Evolutionary conservation across 2,888 invertebrate species (phyloP).

Genomic region (Sesamia inferens): DNA sequence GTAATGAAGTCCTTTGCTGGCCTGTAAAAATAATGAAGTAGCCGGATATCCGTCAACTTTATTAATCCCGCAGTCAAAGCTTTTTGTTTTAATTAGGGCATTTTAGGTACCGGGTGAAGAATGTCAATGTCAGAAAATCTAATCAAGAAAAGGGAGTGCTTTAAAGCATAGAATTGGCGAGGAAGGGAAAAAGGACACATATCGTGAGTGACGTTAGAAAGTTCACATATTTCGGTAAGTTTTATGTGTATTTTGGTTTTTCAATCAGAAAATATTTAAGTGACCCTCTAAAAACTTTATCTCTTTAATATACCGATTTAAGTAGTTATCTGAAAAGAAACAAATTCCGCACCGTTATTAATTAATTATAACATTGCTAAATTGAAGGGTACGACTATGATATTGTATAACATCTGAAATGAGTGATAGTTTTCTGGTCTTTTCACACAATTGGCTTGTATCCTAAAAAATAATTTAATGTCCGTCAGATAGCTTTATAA

Average conservation of each 20-base stretch:
- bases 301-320: not conserved
- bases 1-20: not conserved
- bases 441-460: no score
- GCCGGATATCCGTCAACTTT: constrained; percentile 21
- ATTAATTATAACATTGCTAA: no score
- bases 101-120: constrained; percentile 1
- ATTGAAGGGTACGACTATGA: no score
- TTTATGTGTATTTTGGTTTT: not conserved
- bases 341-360: no score
- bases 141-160: not conserved
- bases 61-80: constrained; percentile 29
- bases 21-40: constrained; percentile 11
- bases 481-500: no score
- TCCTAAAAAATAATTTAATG: no score
- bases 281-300: not conserved
- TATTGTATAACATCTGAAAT: no score
- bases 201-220: not conserved
- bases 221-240: not conserved
- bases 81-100: constrained; percentile 19
- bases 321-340: no score
- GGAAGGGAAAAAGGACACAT: not conserved
- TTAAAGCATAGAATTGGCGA: not conserved
- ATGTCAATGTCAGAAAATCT: not conserved
- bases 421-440: no score
- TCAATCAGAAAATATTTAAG: not conserved